Percentiles rank a stretch among this genome's conserved stretches.
Conservation (phyloP, 2,888 invertebrate species). For the Drepana falcataria region DNA sequence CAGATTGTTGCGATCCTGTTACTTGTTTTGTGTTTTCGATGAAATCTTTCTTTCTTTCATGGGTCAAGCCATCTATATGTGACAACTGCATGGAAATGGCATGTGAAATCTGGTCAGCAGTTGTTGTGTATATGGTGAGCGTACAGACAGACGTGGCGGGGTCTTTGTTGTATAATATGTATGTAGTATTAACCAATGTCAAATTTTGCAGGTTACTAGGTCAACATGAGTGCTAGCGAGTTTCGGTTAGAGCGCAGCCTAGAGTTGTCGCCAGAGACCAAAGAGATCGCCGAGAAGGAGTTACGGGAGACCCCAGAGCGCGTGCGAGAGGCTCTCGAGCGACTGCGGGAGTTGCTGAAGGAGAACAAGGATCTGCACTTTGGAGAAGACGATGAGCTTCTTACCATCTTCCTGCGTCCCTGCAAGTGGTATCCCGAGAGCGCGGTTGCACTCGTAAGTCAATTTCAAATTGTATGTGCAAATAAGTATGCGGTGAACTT, state of each 20-base stretch:
- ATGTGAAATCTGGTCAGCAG: no score
- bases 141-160: no score
- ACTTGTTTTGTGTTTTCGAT: no score
- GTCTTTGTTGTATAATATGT: no score
- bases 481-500: no score
- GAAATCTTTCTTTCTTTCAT: no score
- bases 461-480: background rate
- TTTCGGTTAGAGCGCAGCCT: conserved; percentile 80
- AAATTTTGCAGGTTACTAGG: conserved; percentile 27
- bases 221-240: conserved; percentile 57
- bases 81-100: no score
- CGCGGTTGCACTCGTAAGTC: conserved; percentile 85
- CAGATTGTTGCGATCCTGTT: no score
- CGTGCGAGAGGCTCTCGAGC: conserved; percentile 78
- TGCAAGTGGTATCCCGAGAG: conserved; percentile 91
- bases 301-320: conserved; percentile 85
- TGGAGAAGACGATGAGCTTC: conserved; percentile 86
- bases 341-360: conserved; percentile 81
- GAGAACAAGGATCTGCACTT: conserved; percentile 83
- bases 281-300: conserved; percentile 80
- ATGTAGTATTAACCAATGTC: background rate
- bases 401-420: conserved; percentile 88
- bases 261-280: conserved; percentile 78
- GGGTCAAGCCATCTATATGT: no score
- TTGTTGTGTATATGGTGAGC: no score